Percentiles rank a stretch among this genome's conserved stretches.
These are phyloP conservation scores for Octomys mimax DNA, from an alignment of 2,797 vertebrate species.

Conservation along the genomic window DNA sequence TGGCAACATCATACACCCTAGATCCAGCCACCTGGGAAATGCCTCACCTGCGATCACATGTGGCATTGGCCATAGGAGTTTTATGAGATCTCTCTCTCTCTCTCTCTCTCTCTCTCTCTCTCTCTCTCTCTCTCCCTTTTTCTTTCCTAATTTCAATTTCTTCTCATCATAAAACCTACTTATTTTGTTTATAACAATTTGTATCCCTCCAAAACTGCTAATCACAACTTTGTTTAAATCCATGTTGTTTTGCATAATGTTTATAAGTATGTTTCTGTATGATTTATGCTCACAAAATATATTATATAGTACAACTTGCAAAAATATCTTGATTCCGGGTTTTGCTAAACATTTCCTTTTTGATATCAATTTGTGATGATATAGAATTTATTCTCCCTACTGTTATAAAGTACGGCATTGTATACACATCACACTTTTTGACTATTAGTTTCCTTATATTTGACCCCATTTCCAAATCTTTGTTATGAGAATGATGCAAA, in stretches of 20 bases:
- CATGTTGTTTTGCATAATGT: not conserved
- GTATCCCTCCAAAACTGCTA: not conserved
- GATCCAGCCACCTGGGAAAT: not conserved
- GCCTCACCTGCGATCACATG: not conserved
- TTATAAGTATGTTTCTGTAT: not conserved
- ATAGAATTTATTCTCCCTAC: not conserved
- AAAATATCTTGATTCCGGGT: not conserved
- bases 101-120: not conserved
- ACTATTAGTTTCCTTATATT: not conserved
- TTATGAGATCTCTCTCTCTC: not conserved
- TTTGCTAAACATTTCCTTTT: conserved; percentile 39
- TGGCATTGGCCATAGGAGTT: not conserved
- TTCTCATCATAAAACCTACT: not conserved
- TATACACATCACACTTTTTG: not conserved
- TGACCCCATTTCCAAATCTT: conserved; percentile 1
- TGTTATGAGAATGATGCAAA: not conserved
- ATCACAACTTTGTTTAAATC: not conserved
- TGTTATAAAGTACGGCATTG: not conserved
- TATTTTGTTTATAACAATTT: not conserved
- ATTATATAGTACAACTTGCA: not conserved
- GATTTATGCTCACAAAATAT: not conserved
- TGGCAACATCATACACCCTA: not conserved
- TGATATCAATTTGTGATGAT: not conserved
- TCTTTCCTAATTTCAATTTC: not conserved
- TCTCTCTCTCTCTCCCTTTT: not conserved